Evolutionary conservation across 2,797 vertebrate species (phyloP).

Genomic region (Clarias laeviceps): DNA sequence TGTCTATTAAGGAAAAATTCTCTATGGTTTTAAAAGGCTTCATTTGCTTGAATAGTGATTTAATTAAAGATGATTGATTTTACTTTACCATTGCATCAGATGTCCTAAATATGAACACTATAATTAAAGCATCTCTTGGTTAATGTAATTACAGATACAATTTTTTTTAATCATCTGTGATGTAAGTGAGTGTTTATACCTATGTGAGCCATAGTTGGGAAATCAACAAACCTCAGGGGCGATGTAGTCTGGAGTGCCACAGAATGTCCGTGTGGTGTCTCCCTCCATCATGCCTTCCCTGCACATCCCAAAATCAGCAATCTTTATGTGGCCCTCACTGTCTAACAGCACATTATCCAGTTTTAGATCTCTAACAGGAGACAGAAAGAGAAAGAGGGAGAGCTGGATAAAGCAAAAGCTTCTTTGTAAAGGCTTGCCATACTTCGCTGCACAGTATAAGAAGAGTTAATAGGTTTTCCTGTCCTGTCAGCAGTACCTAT

Average conservation of each 20-base stretch:
- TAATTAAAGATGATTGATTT: slow-evolving; percentile 10
- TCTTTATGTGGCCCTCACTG: slow-evolving; percentile 90
- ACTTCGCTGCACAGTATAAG: not conserved
- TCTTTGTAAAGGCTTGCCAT: not conserved
- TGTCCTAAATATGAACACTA: not conserved
- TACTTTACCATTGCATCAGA: slow-evolving; percentile 4
- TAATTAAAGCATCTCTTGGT: not conserved
- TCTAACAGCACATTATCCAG: slow-evolving; percentile 91
- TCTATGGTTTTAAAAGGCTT: not conserved
- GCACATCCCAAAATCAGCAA: slow-evolving; percentile 93
- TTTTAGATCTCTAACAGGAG: slow-evolving; percentile 82
- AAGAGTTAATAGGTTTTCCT: slow-evolving; percentile 4
- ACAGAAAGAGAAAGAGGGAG: slow-evolving; percentile 13
- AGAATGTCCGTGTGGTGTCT: slow-evolving; percentile 87
- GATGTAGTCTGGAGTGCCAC: slow-evolving; percentile 92
- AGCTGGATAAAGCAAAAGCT: not conserved
- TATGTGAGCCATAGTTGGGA: not conserved
- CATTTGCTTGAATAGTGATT: not conserved
- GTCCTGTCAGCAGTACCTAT: slow-evolving; percentile 74
- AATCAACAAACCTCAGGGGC: slow-evolving; percentile 83
- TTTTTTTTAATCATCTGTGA: not conserved
- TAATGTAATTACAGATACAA: slow-evolving; percentile 7
- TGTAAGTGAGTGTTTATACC: not conserved
- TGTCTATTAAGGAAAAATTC: not conserved
- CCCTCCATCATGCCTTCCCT: slow-evolving; percentile 86